Conservation (phyloP, 1,140 invertebrate genomes). For the Bombyx mandarina region DNA sequence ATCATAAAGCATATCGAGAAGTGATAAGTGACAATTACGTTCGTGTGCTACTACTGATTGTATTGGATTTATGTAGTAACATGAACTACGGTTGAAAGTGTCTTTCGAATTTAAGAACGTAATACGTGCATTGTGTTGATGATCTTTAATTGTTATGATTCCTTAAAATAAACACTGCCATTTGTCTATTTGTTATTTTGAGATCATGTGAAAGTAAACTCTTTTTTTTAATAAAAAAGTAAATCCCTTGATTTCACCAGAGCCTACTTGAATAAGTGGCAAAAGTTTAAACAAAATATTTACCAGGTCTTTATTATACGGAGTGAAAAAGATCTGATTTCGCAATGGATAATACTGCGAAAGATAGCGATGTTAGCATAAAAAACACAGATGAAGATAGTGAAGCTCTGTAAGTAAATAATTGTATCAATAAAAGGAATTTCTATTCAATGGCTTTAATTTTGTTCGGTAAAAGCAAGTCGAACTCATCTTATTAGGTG, state of each 20-base stretch:
- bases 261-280: neutral
- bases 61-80: constrained; percentile 32
- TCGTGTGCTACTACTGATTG: constrained; percentile 29
- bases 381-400: too few relatives aligned
- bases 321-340: neutral
- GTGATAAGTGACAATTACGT: constrained; percentile 43
- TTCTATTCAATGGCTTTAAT: too few relatives aligned
- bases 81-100: constrained; percentile 41
- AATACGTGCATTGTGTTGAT: constrained; percentile 40
- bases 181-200: constrained; percentile 30
- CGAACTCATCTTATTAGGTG: too few relatives aligned
- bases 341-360: too few relatives aligned
- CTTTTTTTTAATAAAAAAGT: neutral
- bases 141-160: constrained; percentile 62
- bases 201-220: neutral
- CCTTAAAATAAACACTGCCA: constrained; percentile 66
- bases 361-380: too few relatives aligned
- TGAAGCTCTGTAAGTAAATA: too few relatives aligned
- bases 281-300: neutral
- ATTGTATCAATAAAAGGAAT: too few relatives aligned
- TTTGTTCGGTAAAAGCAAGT: too few relatives aligned
- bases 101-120: constrained; percentile 58
- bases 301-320: neutral
- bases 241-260: neutral
- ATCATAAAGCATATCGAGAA: constrained; percentile 62